Percentiles rank a stretch among this genome's conserved stretches.
Conservation (phyloP, 1,140 invertebrate genomes). For the Drepana arcuata region DNA sequence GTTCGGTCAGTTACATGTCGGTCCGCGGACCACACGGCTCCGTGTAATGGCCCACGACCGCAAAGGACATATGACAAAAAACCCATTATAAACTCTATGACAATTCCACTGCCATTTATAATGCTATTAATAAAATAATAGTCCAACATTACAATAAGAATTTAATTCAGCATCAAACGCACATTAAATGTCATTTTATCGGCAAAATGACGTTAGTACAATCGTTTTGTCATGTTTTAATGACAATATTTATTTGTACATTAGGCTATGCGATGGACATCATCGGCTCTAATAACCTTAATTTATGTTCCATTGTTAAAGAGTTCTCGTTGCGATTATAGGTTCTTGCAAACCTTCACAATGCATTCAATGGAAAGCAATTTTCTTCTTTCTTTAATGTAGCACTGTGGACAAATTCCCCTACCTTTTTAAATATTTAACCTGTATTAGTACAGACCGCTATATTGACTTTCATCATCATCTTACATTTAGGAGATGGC, state of each 20-base stretch:
- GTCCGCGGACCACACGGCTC: too few species aligned
- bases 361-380: too few species aligned
- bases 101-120: conserved; percentile 52
- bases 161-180: conserved; percentile 46
- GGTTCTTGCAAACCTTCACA: too few species aligned
- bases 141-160: conserved; percentile 32
- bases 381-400: too few species aligned
- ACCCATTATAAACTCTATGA: conserved; percentile 43
- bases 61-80: conserved; percentile 51
- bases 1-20: too few species aligned
- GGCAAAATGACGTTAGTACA: conserved; percentile 26
- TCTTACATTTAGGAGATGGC: too few species aligned
- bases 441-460: too few species aligned
- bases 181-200: conserved; percentile 57
- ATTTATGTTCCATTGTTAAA: conserved; percentile 15
- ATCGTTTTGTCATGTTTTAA: conserved; percentile 33
- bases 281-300: conserved; percentile 4
- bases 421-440: too few species aligned
- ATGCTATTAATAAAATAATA: conserved; percentile 63
- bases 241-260: conserved; percentile 53
- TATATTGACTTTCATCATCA: too few species aligned
- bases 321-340: conserved; percentile 3
- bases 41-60: too few species aligned
- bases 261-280: conserved; percentile 20
- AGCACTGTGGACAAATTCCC: too few species aligned